These are phyloP conservation scores for Cossypha heuglini DNA, from an alignment of 2,797 vertebrate species.

Conservation along the genomic window DNA sequence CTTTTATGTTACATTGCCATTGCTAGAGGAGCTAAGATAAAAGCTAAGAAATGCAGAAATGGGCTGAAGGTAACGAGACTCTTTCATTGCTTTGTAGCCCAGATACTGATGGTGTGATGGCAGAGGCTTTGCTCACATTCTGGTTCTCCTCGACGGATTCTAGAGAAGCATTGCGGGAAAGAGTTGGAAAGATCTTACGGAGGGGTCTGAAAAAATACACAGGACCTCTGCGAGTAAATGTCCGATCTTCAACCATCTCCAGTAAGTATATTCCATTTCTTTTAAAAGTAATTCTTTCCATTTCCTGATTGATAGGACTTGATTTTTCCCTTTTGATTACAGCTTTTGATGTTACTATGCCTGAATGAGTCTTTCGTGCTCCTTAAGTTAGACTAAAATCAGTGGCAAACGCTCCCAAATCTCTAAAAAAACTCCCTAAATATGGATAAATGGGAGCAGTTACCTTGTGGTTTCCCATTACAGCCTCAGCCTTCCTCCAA, in stretches of 20 bases:
- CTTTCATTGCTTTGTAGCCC: constrained; percentile 61
- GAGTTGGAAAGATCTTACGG: constrained; percentile 39
- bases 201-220: constrained; percentile 61
- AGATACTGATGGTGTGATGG: constrained; percentile 52
- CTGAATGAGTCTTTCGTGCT: not conserved
- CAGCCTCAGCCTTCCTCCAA: not conserved
- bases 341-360: not conserved
- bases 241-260: constrained; percentile 65
- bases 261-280: constrained; percentile 51
- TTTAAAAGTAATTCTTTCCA: not conserved
- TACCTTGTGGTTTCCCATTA: not conserved
- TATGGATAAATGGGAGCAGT: not conserved
- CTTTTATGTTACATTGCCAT: not conserved
- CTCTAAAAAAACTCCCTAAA: not conserved
- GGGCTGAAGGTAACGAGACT: not conserved
- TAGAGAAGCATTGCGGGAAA: constrained; percentile 26
- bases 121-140: constrained; percentile 73
- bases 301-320: not conserved
- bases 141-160: constrained; percentile 63
- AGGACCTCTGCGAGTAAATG: constrained; percentile 50
- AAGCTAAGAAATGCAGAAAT: not conserved
- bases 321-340: not conserved
- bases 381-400: not conserved
- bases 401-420: not conserved
- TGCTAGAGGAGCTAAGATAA: not conserved